Evolutionary conservation across 1,140 invertebrate genomes (phyloP).

Genomic region (Trichonephila clavipes): DNA sequence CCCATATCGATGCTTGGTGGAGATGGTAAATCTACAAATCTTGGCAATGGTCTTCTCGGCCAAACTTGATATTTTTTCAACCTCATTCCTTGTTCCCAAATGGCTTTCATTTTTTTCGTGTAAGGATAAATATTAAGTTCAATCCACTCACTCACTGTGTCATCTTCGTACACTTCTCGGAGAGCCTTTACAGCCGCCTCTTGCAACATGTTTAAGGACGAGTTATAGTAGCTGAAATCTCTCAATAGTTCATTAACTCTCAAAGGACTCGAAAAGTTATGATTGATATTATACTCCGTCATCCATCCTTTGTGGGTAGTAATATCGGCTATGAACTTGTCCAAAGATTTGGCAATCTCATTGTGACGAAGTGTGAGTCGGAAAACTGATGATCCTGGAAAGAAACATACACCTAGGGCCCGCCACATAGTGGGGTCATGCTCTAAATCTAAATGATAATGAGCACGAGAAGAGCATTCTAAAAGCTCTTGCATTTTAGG

Average conservation of each 20-base stretch:
- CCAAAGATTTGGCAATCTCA: conserved; percentile 81
- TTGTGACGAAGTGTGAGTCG: conserved; percentile 83
- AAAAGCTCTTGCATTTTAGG: conserved; percentile 83
- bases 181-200: conserved; percentile 85
- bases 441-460: conserved; percentile 82
- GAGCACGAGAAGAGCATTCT: conserved; percentile 81
- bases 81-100: conserved; percentile 82
- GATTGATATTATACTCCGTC: conserved; percentile 89
- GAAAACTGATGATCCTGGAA: conserved; percentile 84
- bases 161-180: conserved; percentile 86
- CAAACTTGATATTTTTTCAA: conserved; percentile 83
- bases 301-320: conserved; percentile 85
- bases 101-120: conserved; percentile 82
- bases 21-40: conserved; percentile 39
- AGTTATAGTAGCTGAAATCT: conserved; percentile 84
- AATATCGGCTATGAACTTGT: conserved; percentile 79
- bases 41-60: conserved; percentile 83
- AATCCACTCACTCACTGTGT: conserved; percentile 88
- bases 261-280: conserved; percentile 88
- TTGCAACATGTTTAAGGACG: conserved; percentile 82
- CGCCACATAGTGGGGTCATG: conserved; percentile 85
- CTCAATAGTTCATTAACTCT: conserved; percentile 85
- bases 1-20: conserved; percentile 58
- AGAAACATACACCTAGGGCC: conserved; percentile 83
- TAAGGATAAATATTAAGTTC: conserved; percentile 85